These are phyloP conservation scores for Neria commutata DNA, from an alignment of 2,888 invertebrate genomes.

Conservation along the genomic window DNA sequence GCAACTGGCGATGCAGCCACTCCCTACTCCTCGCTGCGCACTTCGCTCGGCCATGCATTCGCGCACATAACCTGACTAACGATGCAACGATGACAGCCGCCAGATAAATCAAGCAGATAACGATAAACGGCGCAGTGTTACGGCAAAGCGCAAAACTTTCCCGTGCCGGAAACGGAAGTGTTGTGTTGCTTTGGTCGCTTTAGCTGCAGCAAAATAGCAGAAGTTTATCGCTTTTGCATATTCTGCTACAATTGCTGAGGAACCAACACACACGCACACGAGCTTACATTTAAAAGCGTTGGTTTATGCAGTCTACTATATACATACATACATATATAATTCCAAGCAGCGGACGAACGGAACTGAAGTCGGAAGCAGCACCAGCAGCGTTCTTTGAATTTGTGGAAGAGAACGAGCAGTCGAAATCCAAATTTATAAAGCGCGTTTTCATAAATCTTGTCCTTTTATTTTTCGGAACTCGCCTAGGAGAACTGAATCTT, in stretches of 20 bases:
- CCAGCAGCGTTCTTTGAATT: too few relatives aligned
- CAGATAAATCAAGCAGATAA: constrained; percentile 42
- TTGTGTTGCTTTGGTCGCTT: neutral
- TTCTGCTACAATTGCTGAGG: neutral
- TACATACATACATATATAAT: too few relatives aligned
- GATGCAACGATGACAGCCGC: constrained; percentile 40
- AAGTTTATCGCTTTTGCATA: neutral
- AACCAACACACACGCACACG: neutral
- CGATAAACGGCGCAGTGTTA: constrained; percentile 25
- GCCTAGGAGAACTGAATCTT: too few relatives aligned
- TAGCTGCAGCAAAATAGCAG: neutral
- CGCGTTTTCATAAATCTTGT: too few relatives aligned
- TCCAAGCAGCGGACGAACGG: too few relatives aligned
- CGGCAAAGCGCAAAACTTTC: constrained; percentile 7
- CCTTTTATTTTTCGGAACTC: too few relatives aligned
- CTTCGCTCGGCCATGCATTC: neutral
- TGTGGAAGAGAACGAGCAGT: too few relatives aligned
- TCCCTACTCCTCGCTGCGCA: too few relatives aligned
- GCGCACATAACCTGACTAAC: constrained; percentile 36
- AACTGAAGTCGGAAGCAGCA: too few relatives aligned
- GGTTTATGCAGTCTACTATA: too few relatives aligned
- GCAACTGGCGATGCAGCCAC: neutral
- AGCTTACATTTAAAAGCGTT: too few relatives aligned
- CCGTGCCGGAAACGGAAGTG: neutral
- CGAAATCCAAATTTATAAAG: too few relatives aligned